These are phyloP conservation scores for Drosophila repleta DNA, from an alignment of 1,140 invertebrate genomes.

Conservation along the genomic window DNA sequence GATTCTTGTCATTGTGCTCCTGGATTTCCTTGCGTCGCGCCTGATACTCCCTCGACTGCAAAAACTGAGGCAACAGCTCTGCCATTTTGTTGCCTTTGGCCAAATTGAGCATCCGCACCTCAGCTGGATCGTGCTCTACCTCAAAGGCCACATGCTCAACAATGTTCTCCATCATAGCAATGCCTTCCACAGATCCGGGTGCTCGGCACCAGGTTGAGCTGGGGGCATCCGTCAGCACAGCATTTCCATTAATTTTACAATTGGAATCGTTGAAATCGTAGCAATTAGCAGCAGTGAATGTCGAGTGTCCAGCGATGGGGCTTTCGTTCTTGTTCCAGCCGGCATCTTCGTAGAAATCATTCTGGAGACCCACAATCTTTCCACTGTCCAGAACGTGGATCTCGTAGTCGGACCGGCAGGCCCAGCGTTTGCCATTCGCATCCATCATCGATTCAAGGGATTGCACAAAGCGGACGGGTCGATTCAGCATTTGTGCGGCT, in stretches of 20 bases:
- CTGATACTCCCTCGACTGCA: constrained; percentile 84
- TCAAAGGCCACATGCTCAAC: constrained; percentile 91
- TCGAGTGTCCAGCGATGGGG: constrained; percentile 77
- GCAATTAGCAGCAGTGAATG: constrained; percentile 85
- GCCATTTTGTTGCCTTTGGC: constrained; percentile 77
- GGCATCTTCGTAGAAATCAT: constrained; percentile 87
- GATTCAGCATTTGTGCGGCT: constrained; percentile 86
- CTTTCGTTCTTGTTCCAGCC: constrained; percentile 87
- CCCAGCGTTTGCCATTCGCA: constrained; percentile 69
- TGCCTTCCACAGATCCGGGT: constrained; percentile 88
- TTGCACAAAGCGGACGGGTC: constrained; percentile 88
- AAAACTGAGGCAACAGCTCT: constrained; percentile 75
- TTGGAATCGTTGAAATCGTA: constrained; percentile 84
- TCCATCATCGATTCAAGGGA: constrained; percentile 86
- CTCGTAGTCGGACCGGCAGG: constrained; percentile 85
- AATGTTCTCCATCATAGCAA: constrained; percentile 90
- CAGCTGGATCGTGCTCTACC: constrained; percentile 88
- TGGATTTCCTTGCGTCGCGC: constrained; percentile 85
- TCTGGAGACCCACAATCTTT: constrained; percentile 88
- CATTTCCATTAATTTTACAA: constrained; percentile 85
- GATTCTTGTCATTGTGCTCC: constrained; percentile 86
- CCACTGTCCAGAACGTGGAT: constrained; percentile 87
- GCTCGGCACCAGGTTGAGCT: constrained; percentile 87
- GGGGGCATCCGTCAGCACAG: constrained; percentile 87
- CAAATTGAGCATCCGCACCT: constrained; percentile 88